phyloP scores from a whole-genome alignment of 2,113 vertebrate genomes.

The Ammodytes dubius region DNA sequence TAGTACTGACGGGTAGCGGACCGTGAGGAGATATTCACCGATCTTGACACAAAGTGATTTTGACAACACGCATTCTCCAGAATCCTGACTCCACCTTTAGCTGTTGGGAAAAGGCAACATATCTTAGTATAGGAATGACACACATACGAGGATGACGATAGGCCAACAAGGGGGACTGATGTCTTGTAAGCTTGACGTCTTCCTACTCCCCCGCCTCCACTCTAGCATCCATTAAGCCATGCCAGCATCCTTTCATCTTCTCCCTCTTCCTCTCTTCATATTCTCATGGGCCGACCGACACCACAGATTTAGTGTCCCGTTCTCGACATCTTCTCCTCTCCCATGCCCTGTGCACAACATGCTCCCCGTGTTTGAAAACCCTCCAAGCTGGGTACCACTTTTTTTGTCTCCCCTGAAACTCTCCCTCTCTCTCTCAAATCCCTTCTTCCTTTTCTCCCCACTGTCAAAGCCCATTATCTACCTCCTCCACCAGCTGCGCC shows the following conservation, averaged over 20 bases:
- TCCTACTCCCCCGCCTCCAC: not conserved
- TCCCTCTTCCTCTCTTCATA: not conserved
- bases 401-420: conserved; percentile 18
- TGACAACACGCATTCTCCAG: too few species aligned
- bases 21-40: too few species aligned
- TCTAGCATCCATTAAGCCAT: conserved; percentile 1
- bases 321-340: not conserved
- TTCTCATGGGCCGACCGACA: conserved; percentile 34
- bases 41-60: too few species aligned
- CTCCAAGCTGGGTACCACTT: conserved; percentile 44
- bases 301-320: not conserved
- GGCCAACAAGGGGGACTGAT: too few species aligned
- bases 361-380: conserved; percentile 19
- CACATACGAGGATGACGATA: too few species aligned
- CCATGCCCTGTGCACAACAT: not conserved
- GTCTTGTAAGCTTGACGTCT: conserved; percentile 12
- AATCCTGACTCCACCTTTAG: too few species aligned
- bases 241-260: conserved; percentile 13
- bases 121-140: not conserved
- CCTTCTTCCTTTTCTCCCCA: conserved; percentile 57
- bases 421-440: conserved; percentile 34
- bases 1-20: too few species aligned
- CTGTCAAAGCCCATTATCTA: conserved; percentile 72
- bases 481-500: conserved; percentile 76
- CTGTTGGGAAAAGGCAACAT: not conserved